Evolutionary conservation across 37 sponge, comb jelly and placozoan species (phyloP).

Genomic region (Beroe forskalii): DNA sequence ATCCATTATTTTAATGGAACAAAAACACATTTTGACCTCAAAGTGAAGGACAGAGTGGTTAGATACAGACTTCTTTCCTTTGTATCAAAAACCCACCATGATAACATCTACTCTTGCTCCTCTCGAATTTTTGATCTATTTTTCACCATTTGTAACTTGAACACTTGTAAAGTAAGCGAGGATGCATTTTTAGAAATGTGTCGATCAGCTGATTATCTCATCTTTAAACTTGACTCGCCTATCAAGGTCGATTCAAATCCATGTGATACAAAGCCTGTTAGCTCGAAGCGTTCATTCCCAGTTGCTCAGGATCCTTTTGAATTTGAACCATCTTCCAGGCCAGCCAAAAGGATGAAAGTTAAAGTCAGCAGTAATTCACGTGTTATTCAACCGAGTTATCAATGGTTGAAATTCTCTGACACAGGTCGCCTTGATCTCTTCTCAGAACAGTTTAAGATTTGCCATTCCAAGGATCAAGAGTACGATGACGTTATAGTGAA

Average conservation of each 20-base stretch:
- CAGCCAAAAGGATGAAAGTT: neutral
- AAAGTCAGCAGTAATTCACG: neutral
- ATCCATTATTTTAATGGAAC: neutral
- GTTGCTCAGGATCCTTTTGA: neutral
- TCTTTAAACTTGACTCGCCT: constrained; percentile 7
- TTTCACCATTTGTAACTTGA: neutral
- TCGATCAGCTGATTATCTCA: neutral
- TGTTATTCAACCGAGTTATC: neutral
- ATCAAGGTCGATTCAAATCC: neutral
- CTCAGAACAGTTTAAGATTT: neutral
- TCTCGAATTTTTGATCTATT: neutral
- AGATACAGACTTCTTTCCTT: neutral
- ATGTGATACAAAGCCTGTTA: neutral
- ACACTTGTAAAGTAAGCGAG: neutral
- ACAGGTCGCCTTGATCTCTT: neutral
- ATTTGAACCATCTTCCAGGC: neutral
- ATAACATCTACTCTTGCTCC: neutral
- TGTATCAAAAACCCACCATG: neutral
- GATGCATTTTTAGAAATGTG: neutral
- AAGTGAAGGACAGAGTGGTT: neutral
- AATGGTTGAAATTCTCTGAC: neutral
- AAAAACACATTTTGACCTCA: neutral
- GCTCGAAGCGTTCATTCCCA: neutral
- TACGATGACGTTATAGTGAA: constrained; percentile 9
- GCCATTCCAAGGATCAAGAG: neutral